A percentile compares a stretch with the other conserved stretches of the same genome.
These are phyloP conservation scores for Ornithoptera alexandrae DNA, from an alignment of 2,888 invertebrate species.

Conservation along the genomic window DNA sequence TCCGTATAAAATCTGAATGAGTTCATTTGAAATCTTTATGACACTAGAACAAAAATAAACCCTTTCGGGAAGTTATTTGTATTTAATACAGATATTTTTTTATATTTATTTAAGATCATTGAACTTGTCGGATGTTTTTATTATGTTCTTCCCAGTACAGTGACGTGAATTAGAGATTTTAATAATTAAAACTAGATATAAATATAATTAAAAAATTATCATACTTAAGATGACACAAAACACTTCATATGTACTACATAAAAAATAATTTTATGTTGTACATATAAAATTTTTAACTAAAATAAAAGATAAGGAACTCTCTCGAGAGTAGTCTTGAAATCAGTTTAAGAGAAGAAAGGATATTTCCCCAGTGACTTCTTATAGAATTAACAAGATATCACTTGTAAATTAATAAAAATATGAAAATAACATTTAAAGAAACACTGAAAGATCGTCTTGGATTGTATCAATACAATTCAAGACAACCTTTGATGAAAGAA, in stretches of 20 bases:
- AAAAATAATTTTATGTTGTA: too few relatives aligned
- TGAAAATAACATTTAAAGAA: not conserved
- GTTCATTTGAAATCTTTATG: constrained; percentile 17
- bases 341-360: constrained; percentile 65
- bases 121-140: not conserved
- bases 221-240: too few relatives aligned
- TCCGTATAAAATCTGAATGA: constrained; percentile 15
- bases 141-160: not conserved
- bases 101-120: not conserved
- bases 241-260: too few relatives aligned
- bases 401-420: constrained; percentile 66
- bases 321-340: constrained; percentile 55
- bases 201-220: too few relatives aligned
- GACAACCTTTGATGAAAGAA: too few relatives aligned
- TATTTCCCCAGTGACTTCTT: constrained; percentile 75
- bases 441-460: not conserved
- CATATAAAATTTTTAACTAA: not conserved
- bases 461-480: not conserved
- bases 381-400: constrained; percentile 75
- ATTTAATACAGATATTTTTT: not conserved
- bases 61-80: not conserved
- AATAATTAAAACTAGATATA: not conserved
- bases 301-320: not conserved
- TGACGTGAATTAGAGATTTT: not conserved
- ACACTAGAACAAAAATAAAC: not conserved